phyloP scores from a whole-genome alignment of 2,797 vertebrate genomes.

The Merluccius polli region DNA sequence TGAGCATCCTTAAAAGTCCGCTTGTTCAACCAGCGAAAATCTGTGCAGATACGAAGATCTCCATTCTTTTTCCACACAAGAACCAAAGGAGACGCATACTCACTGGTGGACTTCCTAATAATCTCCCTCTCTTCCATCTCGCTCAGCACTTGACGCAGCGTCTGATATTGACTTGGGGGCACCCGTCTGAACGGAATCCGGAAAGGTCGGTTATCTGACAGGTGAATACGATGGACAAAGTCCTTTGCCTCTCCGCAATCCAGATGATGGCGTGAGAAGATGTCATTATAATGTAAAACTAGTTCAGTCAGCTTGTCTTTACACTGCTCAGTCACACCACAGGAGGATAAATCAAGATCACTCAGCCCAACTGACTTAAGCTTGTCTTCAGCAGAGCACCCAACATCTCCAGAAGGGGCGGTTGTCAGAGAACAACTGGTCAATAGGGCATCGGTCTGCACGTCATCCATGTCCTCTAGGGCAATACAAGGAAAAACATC shows the following conservation, averaged over 20 bases:
- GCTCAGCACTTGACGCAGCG: no score
- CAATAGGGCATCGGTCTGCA: neutral
- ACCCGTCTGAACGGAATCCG: no score
- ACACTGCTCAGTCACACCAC: neutral
- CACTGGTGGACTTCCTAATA: neutral
- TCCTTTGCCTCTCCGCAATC: neutral
- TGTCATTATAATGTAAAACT: neutral
- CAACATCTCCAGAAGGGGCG: neutral
- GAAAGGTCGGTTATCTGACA: no score
- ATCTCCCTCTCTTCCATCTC: neutral
- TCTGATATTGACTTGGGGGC: no score
- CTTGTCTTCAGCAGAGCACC: neutral
- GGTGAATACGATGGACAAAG: neutral
- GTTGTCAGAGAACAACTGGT: neutral
- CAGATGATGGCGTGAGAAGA: neutral
- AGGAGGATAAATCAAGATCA: neutral
- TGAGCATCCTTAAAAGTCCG: neutral
- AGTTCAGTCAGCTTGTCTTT: neutral
- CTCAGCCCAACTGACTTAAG: neutral
- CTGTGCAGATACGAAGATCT: slow-evolving; percentile 9
- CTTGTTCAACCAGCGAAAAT: slow-evolving; percentile 13
- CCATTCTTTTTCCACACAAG: neutral
- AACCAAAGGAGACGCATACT: slow-evolving; percentile 1
- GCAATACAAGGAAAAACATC: slow-evolving; percentile 22
- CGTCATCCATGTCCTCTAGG: slow-evolving; percentile 5